These are phyloP conservation scores for Cyprinella venusta DNA, from an alignment of 2,797 vertebrate species.

Conservation along the genomic window DNA sequence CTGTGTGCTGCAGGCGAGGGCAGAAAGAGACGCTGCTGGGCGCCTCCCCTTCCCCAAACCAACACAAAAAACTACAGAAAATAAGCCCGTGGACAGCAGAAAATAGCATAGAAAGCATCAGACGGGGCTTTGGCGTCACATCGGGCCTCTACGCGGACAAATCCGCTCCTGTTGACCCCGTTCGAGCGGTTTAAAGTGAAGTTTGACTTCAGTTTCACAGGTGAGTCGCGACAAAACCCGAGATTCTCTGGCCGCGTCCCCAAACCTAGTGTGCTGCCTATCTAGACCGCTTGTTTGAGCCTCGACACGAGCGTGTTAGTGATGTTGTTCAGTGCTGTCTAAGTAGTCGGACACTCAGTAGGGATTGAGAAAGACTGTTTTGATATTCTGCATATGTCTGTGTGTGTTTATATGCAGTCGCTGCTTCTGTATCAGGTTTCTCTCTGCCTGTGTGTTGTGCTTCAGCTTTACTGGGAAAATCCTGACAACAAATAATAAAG, in stretches of 20 bases:
- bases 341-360: not conserved
- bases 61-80: constrained; percentile 34
- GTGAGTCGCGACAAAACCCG: constrained; percentile 30
- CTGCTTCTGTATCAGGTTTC: constrained; percentile 13
- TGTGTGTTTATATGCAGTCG: not conserved
- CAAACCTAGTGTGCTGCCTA: not conserved
- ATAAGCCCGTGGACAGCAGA: not conserved
- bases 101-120: not conserved
- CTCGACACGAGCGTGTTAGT: not conserved
- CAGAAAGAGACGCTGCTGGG: constrained; percentile 32
- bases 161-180: not conserved
- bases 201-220: constrained; percentile 25
- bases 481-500: not conserved
- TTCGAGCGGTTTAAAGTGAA: not conserved
- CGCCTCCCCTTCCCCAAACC: constrained; percentile 40
- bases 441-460: not conserved
- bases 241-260: not conserved
- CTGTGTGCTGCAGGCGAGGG: constrained; percentile 32
- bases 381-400: not conserved
- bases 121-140: not conserved
- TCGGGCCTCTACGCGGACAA: not conserved
- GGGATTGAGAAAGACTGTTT: not conserved
- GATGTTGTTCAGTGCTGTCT: not conserved
- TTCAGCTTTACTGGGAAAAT: not conserved
- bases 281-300: not conserved